Conservation (phyloP, 2,888 invertebrate species). For the Pyrrhia umbra region DNA sequence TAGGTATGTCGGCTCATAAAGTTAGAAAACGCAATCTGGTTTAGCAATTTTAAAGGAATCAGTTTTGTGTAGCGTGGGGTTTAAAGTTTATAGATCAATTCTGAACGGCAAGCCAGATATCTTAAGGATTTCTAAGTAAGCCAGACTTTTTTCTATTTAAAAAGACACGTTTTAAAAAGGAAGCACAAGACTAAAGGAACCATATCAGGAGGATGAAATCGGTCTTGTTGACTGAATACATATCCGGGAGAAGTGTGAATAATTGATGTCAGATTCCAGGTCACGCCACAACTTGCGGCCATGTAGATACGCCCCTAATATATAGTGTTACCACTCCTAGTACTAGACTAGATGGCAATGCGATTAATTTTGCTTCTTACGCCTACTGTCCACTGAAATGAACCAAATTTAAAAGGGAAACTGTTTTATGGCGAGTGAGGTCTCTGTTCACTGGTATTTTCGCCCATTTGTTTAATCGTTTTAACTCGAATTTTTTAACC, state of each 20-base stretch:
- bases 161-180: background rate
- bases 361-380: slow-evolving; percentile 63
- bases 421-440: background rate
- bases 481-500: too few species aligned
- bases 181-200: slow-evolving; percentile 21
- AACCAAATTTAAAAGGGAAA: background rate
- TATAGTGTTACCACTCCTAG: slow-evolving; percentile 70
- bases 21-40: too few species aligned
- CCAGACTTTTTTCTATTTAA: too few species aligned
- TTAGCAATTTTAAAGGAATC: too few species aligned
- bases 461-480: too few species aligned
- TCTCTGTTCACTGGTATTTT: too few species aligned
- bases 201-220: slow-evolving; percentile 40
- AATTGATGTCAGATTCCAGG: slow-evolving; percentile 9
- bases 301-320: slow-evolving; percentile 69
- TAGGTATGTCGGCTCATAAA: too few species aligned
- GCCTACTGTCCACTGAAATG: slow-evolving; percentile 41
- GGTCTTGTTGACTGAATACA: slow-evolving; percentile 16
- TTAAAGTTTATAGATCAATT: too few species aligned
- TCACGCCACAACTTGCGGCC: slow-evolving; percentile 55
- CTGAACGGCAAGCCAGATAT: too few species aligned
- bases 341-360: slow-evolving; percentile 62
- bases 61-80: too few species aligned
- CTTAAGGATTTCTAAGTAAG: too few species aligned
- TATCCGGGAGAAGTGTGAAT: slow-evolving; percentile 15